Base-by-base conservation (phyloP, 64 coral and sea anemone genomes). In the Actinia tenebrosa region DNA sequence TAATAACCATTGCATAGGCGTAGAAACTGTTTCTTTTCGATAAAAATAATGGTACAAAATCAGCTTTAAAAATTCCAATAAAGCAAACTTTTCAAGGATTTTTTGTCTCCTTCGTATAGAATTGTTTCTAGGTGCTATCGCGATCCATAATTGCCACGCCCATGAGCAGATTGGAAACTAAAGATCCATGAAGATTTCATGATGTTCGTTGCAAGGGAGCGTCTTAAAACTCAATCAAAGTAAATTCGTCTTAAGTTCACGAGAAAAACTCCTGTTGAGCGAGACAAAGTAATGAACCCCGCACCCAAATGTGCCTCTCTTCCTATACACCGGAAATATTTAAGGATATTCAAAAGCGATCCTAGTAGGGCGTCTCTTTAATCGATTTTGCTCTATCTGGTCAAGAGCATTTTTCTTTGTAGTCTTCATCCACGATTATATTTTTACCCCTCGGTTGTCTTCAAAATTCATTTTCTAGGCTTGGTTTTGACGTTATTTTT, bases 201-300 rank as follows among this genome's bases (percentile, higher is more conserved):
- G 69, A 14, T 75, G n/a, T 42, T 30, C 69, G 11, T 3, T 25
- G 22, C n/a, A 75, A 14, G 69, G 69, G 69, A 13, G 69, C 69
- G 69, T 42, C 69, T 75, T 75, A 75, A 75, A 75, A 75, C 69
- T 30, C 69, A 15, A 75, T 75, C 69, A 75, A 75, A 27, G 18
- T 75, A 75, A 75, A 75, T 0, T 16, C 9, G 27, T 75, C 22
- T 75, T 75, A 30, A 42, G 7, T 43, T 75, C 69, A 75, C 69
- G 69, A 75, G 25, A 75, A 75, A 75, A 75, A 30, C 69, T 75
- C 69, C 69, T 75, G 69, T 42, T 75, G 69, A 42, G 2, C 26
- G 5, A 75, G 69, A 75, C 69, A 42, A 66, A 23, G n/a, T 66
- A 66, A 75, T 75, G 23, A 16, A 30, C 2, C 37, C 26, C 42